Evolutionary conservation across 30 jellyfish, hydroid and myxozoan genomes (phyloP).

Genomic region (Sanderia malayensis): DNA sequence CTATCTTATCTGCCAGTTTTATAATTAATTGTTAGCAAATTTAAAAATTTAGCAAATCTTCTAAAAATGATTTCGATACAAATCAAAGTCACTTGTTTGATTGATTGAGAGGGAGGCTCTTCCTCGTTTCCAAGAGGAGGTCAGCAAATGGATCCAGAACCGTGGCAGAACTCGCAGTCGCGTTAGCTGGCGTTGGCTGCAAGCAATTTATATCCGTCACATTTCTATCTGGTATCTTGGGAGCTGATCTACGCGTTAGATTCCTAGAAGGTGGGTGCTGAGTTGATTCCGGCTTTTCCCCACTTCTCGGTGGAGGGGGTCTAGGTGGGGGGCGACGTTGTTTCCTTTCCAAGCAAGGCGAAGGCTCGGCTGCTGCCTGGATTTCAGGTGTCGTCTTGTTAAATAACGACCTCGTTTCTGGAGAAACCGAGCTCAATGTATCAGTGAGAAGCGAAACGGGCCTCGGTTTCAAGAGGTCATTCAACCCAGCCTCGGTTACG

Average conservation of each 20-base stretch:
- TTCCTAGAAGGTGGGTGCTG: no score
- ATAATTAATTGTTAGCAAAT: no score
- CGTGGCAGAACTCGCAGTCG: background rate
- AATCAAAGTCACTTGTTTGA: background rate
- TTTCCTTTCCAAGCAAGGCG: no score
- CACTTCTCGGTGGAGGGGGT: slow-evolving; percentile 39
- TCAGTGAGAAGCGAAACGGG: slow-evolving; percentile 32
- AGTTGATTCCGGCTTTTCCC: no score
- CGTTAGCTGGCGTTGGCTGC: background rate
- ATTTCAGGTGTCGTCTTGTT: background rate
- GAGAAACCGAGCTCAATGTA: slow-evolving; percentile 41
- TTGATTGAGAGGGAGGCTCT: background rate
- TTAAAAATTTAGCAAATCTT: no score
- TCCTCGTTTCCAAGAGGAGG: slow-evolving; percentile 4
- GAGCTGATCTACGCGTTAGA: no score
- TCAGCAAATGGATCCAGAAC: background rate
- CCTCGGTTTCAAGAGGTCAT: slow-evolving; percentile 2
- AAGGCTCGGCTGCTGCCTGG: no score
- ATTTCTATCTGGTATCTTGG: no score
- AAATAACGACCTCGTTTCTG: slow-evolving; percentile 39
- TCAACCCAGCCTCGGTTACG: background rate
- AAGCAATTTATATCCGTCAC: background rate
- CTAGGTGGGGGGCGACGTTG: slow-evolving; percentile 57
- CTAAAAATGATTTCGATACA: no score
- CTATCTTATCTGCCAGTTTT: no score